phyloP scores from a whole-genome alignment of 2,888 invertebrate genomes.

The Volucella zonaria region DNA sequence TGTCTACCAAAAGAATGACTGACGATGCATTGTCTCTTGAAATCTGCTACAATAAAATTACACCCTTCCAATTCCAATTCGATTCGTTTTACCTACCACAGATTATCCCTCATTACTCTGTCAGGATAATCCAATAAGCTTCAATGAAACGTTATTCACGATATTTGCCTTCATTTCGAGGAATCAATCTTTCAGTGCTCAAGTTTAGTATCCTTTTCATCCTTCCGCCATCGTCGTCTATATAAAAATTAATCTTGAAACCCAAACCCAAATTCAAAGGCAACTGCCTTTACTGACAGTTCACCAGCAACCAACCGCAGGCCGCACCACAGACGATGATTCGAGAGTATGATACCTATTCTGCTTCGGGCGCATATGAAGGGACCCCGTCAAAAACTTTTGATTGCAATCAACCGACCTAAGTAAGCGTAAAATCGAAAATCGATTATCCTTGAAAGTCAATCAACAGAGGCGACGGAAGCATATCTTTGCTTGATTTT shows the following conservation, averaged over 20 bases:
- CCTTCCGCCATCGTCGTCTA: slow-evolving; percentile 18
- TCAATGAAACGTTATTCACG: slow-evolving; percentile 33
- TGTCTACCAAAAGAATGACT: no score
- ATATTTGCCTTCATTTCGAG: slow-evolving; percentile 26
- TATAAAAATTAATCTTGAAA: slow-evolving; percentile 50
- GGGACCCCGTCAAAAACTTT: slow-evolving; percentile 53
- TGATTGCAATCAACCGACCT: slow-evolving; percentile 71
- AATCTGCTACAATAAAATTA: no score
- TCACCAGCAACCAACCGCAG: slow-evolving; percentile 37
- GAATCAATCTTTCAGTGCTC: background rate
- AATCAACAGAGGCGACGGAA: slow-evolving; percentile 49
- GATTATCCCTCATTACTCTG: slow-evolving; percentile 43
- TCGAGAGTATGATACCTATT: slow-evolving; percentile 2
- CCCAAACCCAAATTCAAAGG: slow-evolving; percentile 20
- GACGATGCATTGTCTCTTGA: no score
- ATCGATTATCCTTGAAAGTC: slow-evolving; percentile 71
- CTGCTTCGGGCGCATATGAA: slow-evolving; percentile 8
- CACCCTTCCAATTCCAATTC: slow-evolving; percentile 8
- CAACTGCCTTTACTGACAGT: slow-evolving; percentile 3
- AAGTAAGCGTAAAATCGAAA: slow-evolving; percentile 73
- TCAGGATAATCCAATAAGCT: slow-evolving; percentile 56
- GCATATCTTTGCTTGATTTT: slow-evolving; percentile 11
- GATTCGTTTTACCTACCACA: background rate
- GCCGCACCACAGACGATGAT: slow-evolving; percentile 23
- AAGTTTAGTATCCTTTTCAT: slow-evolving; percentile 11